Evolutionary conservation across 2,888 invertebrate species (phyloP).

Genomic region (Ectropis crepuscularia): DNA sequence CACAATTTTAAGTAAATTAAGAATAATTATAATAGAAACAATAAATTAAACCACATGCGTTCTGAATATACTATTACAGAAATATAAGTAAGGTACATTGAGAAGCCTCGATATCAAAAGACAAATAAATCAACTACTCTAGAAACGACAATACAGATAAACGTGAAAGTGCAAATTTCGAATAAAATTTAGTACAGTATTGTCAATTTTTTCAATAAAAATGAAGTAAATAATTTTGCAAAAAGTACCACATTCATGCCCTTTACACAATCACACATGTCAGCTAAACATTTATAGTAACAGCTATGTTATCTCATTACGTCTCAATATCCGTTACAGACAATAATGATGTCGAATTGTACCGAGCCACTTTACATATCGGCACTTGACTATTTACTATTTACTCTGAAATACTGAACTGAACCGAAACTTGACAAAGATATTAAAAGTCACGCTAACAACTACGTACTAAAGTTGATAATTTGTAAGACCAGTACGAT

Average conservation of each 20-base stretch:
- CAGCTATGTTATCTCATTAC: slow-evolving; percentile 80
- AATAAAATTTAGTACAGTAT: slow-evolving; percentile 48
- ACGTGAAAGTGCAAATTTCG: slow-evolving; percentile 26
- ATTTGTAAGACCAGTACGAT: no score
- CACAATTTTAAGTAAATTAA: slow-evolving; percentile 84
- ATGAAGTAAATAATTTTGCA: slow-evolving; percentile 65
- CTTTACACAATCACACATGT: slow-evolving; percentile 76
- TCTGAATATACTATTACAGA: slow-evolving; percentile 68
- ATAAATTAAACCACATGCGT: slow-evolving; percentile 80
- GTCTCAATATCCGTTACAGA: slow-evolving; percentile 75
- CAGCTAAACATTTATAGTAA: slow-evolving; percentile 84
- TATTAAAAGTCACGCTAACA: no score
- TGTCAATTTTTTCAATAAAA: slow-evolving; percentile 60
- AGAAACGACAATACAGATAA: slow-evolving; percentile 44
- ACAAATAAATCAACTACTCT: slow-evolving; percentile 64
- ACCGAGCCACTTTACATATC: slow-evolving; percentile 65
- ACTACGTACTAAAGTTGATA: no score
- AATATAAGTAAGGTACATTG: slow-evolving; percentile 60
- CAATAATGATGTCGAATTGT: slow-evolving; percentile 72
- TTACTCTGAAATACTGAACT: slow-evolving; percentile 31
- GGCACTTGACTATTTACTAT: slow-evolving; percentile 78
- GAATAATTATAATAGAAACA: slow-evolving; percentile 78
- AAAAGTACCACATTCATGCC: slow-evolving; percentile 77
- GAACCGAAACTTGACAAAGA: slow-evolving; percentile 12
- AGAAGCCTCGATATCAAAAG: slow-evolving; percentile 65